Evolutionary conservation across 2,797 vertebrate species (phyloP), one percentile per base, ranked within the genome.

Genomic region (Pseudocheirus occidentalis): DNA sequence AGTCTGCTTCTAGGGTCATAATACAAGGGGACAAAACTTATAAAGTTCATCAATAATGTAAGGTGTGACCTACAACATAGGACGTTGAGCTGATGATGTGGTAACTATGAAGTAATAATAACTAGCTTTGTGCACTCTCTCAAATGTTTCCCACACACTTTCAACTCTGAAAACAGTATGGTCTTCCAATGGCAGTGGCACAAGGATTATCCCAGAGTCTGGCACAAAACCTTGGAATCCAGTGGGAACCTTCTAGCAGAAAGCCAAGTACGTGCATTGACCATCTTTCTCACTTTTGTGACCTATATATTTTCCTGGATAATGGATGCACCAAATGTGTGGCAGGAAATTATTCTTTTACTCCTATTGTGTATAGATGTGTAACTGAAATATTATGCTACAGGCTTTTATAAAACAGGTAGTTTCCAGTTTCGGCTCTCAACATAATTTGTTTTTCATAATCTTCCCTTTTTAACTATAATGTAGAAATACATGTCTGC

Each of bases 191-290:
- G 99, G 98, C 99, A 95, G 99, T 99, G 99, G 99, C 99, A 27
- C 98, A 98, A 96, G 99, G 99, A 57, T 98, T 99, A 58, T 99
- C 99, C 34, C 99, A 99, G 98, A 99, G 99, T 98, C 98, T 99
- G 98, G 99, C 99, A 97, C 99, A 99, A 98, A 99, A 99, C 98
- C 98, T 99, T 94, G 99, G 99, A 95, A 99, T 99, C 98, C 99
- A 99, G 28, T 99, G 99, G 99, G 99, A 99, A 96, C 99, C 99
- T 27, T 99, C 98, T 94, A 97, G 98, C 95, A 99, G 99, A 98
- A 99, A 99, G 98, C 98, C 98, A 98, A 99, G 99, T 99, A 99
- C 92, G 99, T 99, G 98, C 34, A 53, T 1, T 89, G 55, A 97
- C 90, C 95, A 93, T 91, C 92, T 97, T 97, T 94, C 96, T 92